Percentiles rank a stretch among this genome's conserved stretches.
phyloP scores from a whole-genome alignment of 2,888 invertebrate species.

The Antitype chi region DNA sequence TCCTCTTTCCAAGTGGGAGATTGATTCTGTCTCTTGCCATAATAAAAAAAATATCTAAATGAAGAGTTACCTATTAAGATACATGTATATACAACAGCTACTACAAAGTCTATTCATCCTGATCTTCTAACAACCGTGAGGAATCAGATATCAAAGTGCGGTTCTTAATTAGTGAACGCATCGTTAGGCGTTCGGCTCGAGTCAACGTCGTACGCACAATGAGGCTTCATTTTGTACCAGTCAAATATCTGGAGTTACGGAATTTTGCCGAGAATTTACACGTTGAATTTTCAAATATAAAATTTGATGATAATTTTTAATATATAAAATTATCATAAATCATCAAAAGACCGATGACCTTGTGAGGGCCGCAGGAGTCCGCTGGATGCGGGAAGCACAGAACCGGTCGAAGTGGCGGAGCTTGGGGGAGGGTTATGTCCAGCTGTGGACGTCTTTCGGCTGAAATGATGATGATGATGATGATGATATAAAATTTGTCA shows the following conservation, averaged over 20 bases:
- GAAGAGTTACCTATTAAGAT: neutral
- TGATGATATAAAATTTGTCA: too few species aligned
- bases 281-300: neutral
- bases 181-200: slow-evolving; percentile 33
- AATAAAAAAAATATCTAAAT: neutral
- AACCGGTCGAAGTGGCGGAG: too few species aligned
- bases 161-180: slow-evolving; percentile 51
- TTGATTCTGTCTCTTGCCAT: too few species aligned
- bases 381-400: too few species aligned
- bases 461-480: too few species aligned
- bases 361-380: too few species aligned
- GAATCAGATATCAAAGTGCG: slow-evolving; percentile 48
- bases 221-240: slow-evolving; percentile 27
- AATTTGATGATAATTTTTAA: neutral
- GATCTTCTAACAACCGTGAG: slow-evolving; percentile 24
- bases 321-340: too few species aligned
- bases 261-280: neutral
- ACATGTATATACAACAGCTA: neutral
- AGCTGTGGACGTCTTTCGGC: too few species aligned
- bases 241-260: neutral
- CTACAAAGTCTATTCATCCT: neutral
- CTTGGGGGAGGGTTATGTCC: too few species aligned
- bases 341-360: too few species aligned
- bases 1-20: too few species aligned
- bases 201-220: slow-evolving; percentile 8